Base-by-base conservation (phyloP, 2,113 vertebrate genomes). In the Cyanistes caeruleus region DNA sequence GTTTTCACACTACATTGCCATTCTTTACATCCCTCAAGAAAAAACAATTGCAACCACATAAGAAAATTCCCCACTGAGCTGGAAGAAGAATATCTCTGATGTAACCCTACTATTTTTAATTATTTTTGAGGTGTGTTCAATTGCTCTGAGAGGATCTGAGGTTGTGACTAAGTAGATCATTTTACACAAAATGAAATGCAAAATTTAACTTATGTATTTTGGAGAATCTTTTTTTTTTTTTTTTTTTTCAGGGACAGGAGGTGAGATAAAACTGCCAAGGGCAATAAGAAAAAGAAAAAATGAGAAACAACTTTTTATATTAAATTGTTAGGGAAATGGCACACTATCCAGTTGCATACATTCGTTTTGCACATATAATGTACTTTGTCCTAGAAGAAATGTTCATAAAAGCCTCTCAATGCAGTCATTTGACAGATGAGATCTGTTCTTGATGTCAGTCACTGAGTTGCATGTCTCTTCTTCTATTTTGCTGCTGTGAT, bases 371-470 rank as follows among this genome's bases (percentile, higher is more conserved):
- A 53, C 28, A 69, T 63, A 74, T 41, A 85, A 93, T 90, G 13
- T 73, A 67, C 21, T 94, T 90, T 83, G 76, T 90, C 81, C 75
- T 69, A 78, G 70, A 86, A 86, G 22, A 83, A 37, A 56, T 53
- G 75, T 79, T 90, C 80, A 91, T 80, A 88, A 90, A 94, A 94
- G 39, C 39, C 41, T 81, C 82, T 91, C 75, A 74, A 70, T 96
- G 82, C 64, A 72, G 43, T 31, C 43, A 78, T 95, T 86, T 93
- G 90, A 93, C 83, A 84, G 94, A 95, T 96, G 96, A 92, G 94
- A 93, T 97, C 74, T 90, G 60, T 82, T 92, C 73, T 90, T 90
- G 68, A 67, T 93, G 94, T 74, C 95, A 95, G 69, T 87, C 84
- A 87, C 80, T 76, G 84, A 92, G 72, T 68, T 92, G 79, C 76